phyloP scores from a whole-genome alignment of 2,113 vertebrate genomes.

The Cnemophilus loriae region DNA sequence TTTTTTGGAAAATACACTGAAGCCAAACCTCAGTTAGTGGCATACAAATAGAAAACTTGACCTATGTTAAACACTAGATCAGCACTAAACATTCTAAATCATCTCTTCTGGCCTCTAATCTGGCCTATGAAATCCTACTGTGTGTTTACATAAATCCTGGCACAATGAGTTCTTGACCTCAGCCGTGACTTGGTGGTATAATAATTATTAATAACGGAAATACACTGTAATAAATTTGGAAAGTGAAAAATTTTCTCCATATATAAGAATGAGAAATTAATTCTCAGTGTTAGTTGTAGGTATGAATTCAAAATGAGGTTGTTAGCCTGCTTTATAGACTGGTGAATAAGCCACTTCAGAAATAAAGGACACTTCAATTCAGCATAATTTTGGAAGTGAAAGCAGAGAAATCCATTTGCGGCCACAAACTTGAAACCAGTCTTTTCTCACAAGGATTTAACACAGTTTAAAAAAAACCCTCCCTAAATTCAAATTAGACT shows the following conservation, averaged over 20 bases:
- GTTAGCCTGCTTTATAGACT: neutral
- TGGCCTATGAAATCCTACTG: neutral
- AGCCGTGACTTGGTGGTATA: neutral
- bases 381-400: neutral
- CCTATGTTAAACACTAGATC: neutral
- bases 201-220: neutral
- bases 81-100: neutral
- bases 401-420: neutral
- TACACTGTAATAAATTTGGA: neutral
- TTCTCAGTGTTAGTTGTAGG: neutral
- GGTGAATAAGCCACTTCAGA: neutral
- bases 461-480: neutral
- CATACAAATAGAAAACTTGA: neutral
- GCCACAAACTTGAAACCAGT: neutral
- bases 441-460: neutral
- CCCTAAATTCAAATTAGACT: neutral
- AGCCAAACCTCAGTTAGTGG: neutral
- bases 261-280: neutral
- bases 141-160: neutral
- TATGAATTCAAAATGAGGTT: neutral
- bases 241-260: neutral
- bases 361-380: neutral
- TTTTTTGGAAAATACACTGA: neutral
- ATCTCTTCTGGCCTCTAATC: neutral
- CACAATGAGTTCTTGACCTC: neutral